Base-by-base conservation (phyloP, 2,797 vertebrate genomes). In the Sebastes goodei region DNA sequence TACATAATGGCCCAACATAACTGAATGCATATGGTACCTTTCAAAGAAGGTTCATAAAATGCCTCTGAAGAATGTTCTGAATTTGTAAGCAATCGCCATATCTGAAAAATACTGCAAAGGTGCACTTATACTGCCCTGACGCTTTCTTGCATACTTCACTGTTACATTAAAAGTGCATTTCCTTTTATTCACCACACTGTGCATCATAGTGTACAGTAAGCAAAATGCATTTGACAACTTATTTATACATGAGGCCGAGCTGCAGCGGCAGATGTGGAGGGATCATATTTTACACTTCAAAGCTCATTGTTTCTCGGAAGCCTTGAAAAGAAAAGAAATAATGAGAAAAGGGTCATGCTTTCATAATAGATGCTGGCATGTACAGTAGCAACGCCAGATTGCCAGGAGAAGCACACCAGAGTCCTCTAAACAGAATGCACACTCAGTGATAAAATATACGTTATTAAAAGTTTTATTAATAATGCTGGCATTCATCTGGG, bases 211-310 rank as follows among this genome's bases (percentile, higher is more conserved):
- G 27, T 76, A 38, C 53, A 65, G 57, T 55, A 53, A 74, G 32
- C 59, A 67, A 79, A 76, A 78, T 62, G 52, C 29, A 71, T 78
- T 60, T 82, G 78, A 83, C 80, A 77, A 72, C 69, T 78, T 80
- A 88, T 81, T 89, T 76, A 75, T 82, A 76, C 57, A 63, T 85
- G 74, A 77, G 61, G 80, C 62, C 2, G 3, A 73, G 60, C 76
- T 57, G 10, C 59, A 68, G 20, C 61, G 32, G 80, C 87, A 81
- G 82, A 89, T 81, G 65, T 59, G 10, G 42, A 63, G 15, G 74
- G 67, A 59, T 87, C 30, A 63, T 90, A 75, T 88, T 86, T 82
- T 88, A 89, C 87, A 93, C 87, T 91, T 94, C 88, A 94, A 91
- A 93, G 89, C 81, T 84, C 67, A 77, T 76, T 84, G 74, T 89